A percentile compares a stretch with the other conserved stretches of the same genome.
These are phyloP conservation scores for Gadopsis marmoratus DNA, from an alignment of 2,797 vertebrate species.

Conservation along the genomic window DNA sequence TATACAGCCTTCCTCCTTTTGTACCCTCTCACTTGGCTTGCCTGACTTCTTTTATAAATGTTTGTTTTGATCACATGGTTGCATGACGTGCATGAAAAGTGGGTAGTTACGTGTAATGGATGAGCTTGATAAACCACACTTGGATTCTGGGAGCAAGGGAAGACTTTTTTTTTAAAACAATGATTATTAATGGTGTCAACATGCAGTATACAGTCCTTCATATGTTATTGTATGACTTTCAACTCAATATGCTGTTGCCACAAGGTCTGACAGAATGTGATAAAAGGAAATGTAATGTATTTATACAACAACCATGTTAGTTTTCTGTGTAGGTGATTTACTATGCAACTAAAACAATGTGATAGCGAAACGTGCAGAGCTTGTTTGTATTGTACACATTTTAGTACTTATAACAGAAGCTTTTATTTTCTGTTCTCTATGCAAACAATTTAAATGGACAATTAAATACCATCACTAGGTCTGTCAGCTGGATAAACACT, in stretches of 20 bases:
- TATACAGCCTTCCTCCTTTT: neutral
- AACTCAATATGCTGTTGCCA: neutral
- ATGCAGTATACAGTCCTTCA: neutral
- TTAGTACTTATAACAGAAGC: neutral
- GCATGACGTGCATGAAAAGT: neutral
- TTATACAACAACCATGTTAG: neutral
- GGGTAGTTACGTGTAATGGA: neutral
- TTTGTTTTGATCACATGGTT: neutral
- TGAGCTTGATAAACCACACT: neutral
- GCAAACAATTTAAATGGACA: neutral
- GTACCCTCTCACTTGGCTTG: neutral
- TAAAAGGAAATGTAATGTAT: neutral
- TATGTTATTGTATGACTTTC: neutral
- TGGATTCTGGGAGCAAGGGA: neutral
- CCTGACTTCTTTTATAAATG: neutral
- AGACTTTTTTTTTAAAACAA: neutral
- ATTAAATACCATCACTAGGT: neutral
- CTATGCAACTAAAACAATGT: neutral
- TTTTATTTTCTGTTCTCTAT: neutral
- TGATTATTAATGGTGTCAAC: neutral
- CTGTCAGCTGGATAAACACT: conserved; percentile 7
- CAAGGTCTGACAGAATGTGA: neutral
- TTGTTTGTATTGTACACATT: neutral
- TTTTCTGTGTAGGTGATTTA: neutral
- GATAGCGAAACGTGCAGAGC: too few species aligned